phyloP scores from a whole-genome alignment of 2,797 vertebrate genomes.

The Sebastes hubbsi region DNA sequence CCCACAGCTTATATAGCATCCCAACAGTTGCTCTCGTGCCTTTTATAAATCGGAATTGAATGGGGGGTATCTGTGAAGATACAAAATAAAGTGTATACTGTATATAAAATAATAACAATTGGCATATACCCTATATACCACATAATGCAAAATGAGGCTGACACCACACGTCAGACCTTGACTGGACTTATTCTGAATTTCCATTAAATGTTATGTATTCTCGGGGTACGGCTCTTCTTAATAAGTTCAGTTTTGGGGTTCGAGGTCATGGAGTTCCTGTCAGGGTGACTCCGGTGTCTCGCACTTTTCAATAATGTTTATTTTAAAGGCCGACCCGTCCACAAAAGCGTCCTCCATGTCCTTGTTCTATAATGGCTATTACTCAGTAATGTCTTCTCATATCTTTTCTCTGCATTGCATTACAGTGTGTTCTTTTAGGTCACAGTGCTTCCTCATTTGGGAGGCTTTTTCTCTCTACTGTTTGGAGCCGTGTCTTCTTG shows the following conservation, averaged over 20 bases:
- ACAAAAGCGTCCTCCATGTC: conserved; percentile 23
- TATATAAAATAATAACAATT: background rate
- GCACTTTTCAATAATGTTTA: conserved; percentile 44
- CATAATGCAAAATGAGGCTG: conserved; percentile 18
- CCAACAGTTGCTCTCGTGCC: background rate
- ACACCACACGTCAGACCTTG: conserved; percentile 16
- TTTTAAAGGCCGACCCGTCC: conserved; percentile 13
- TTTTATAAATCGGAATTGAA: background rate
- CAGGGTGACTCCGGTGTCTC: conserved; percentile 47
- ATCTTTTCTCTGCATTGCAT: conserved; percentile 9
- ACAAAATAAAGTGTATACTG: background rate
- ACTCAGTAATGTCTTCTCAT: conserved; percentile 20
- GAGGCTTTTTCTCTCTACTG: background rate
- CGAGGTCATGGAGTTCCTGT: conserved; percentile 11
- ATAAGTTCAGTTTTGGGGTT: conserved; percentile 17
- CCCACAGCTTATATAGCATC: background rate
- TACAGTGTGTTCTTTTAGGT: conserved; percentile 23
- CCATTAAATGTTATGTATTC: conserved; percentile 22
- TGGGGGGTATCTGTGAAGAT: background rate
- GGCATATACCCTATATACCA: too few species aligned
- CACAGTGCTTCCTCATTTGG: background rate
- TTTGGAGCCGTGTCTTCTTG: background rate
- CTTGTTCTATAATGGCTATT: conserved; percentile 28
- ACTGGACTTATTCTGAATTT: conserved; percentile 12
- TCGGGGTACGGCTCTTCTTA: background rate